Evolutionary conservation across 1,140 invertebrate species (phyloP), one percentile per base, ranked within the genome.

Genomic region (Pseudomyrmex cubaensis): DNA sequence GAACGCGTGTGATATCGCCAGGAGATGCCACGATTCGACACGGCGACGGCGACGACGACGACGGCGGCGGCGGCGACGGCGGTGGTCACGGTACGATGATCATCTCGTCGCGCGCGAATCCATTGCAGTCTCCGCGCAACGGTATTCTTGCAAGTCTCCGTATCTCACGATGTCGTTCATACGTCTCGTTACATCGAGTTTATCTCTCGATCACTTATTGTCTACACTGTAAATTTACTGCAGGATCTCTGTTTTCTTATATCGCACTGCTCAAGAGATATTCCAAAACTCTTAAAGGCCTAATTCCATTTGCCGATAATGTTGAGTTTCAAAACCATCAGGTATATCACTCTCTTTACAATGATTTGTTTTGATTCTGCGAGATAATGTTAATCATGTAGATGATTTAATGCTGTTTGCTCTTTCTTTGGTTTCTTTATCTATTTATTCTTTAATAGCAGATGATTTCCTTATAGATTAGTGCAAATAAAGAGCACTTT

Each of bases 391-490:
- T 1, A 9, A 57, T 1, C 3, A 1, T 48, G 10, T 4, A 1
- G 1, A 44, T 72, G 25, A 74, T 67, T 10, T 62, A 75, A 56
- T 9, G 20, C 4, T 46, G 3, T 46, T 48, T 0, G 20, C 17
- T n/a, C 12, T 46, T 17, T 12, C 4, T 35, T 7, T 82, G 20
- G 70, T 73, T 62, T 35, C 4, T 22, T 77, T 61, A 3, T 76
- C 56, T 63, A 87, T 91, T 35, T 35, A 35, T 7, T 35, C 5
- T 82, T 84, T 69, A 82, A 86, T 83, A 85, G 86, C 90, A 94
- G 93, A 93, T 94, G 94, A 94, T 94, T 92, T 92, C 92, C 88
- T 92, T 91, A 85, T 90, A 88, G 85, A 74, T 80, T 90, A 91
- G 88, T 87, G 87, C 89, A 82, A 90, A 89, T 89, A 78, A 80